Percentiles rank a stretch among this genome's conserved stretches.
Conservation (phyloP, 2,113 vertebrate species). For the Anser cygnoides region DNA sequence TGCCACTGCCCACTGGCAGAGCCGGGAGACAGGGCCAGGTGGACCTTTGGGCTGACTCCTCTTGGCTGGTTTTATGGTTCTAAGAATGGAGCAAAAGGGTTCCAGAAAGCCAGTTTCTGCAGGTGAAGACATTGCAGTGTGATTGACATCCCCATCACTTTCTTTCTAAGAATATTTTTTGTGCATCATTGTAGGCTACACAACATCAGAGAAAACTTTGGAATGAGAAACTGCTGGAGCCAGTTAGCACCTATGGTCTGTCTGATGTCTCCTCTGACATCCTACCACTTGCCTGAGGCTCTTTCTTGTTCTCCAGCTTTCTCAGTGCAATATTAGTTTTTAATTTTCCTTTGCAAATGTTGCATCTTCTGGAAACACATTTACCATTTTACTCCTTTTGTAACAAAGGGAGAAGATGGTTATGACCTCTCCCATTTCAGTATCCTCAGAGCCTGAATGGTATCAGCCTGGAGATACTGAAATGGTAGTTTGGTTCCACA, state of each 20-base stretch:
- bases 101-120: background rate
- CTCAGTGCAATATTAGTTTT: background rate
- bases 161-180: background rate
- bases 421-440: background rate
- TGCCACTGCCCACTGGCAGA: background rate
- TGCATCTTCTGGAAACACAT: background rate
- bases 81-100: rapidly evolving
- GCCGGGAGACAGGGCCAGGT: background rate
- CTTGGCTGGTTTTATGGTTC: background rate
- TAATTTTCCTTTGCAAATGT: background rate
- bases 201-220: background rate
- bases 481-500: background rate
- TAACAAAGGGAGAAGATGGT: background rate
- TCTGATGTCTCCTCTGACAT: background rate
- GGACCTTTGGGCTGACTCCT: background rate
- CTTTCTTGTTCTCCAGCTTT: background rate
- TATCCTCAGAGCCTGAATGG: background rate
- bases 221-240: background rate
- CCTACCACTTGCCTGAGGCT: background rate
- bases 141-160: background rate
- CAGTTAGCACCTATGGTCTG: background rate
- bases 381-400: background rate
- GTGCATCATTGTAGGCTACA: rapidly evolving
- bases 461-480: background rate
- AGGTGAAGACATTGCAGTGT: background rate